Evolutionary conservation across 2,888 invertebrate species (phyloP), one percentile per base, ranked within the genome.

Genomic region (Cotesia congregata): DNA sequence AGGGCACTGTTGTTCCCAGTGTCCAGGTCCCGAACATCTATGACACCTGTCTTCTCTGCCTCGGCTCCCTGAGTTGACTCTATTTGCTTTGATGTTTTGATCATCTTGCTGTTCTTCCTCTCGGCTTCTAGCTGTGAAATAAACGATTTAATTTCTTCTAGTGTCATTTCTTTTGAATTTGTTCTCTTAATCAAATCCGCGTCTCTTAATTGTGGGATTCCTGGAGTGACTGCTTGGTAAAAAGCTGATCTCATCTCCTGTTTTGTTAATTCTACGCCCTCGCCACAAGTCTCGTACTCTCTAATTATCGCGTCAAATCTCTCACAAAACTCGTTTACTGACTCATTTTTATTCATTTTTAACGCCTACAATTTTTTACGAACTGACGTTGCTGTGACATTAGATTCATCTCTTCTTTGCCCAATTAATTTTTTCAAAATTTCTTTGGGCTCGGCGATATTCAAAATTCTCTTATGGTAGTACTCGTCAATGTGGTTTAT

Each of bases 161-260:
- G 1, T 39, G 39, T 41, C 76, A 67, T 76, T 72, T 9, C 72
- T 67, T 39, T 59, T 59, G 39, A 67, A 62, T 17, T 71, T 38
- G 40, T 67, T 59, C 65, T 3, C 30, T 30, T 65, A 2, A 65
- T 30, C 38, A 65, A 71, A 15, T 75, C 68, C 2, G 72, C 72
- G 12, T 68, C 67, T 20, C 75, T 61, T n/a, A 67, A 38, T 61
- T 64, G 72, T 6, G 65, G 59, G 65, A 81, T 75, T 6, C 67
- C 78, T 41, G 74, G 76, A 60, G 78, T 78, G 1, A 80, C 74
- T 1, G 80, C 80, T 69, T 82, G 80, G 67, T 80, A 80, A n/a
- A 82, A 80, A 1, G 78, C 80, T 0, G 79, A 72, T 5, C 77
- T 39, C n/a, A 77, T 79, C 7, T 78, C 76, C 74, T 74, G 77